Base-by-base conservation (phyloP, 2,113 vertebrate species). In the Hippocampus mohnikei region DNA sequence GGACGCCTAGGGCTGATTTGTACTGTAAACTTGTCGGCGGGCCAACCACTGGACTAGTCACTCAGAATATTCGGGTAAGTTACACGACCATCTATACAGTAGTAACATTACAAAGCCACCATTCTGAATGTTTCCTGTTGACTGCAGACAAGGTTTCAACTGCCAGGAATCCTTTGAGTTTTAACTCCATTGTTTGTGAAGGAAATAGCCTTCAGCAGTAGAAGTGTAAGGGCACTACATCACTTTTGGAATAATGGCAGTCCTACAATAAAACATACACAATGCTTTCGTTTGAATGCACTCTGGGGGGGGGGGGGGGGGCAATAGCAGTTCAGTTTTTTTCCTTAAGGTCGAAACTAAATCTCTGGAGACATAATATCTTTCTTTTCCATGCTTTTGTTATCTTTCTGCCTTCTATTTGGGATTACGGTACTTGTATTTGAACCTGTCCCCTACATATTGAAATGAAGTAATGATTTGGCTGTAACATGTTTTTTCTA, bases 21-120 rank as follows among this genome's bases (percentile, higher is more conserved):
- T 98, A 93, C 88, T 98, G 96, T 88, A 95, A 95, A 71, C 91
- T 98, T 73, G 95, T 94, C 16, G 96, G 96, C 72, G 96, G 96
- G 2, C 94, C 95, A 1, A 89, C 86, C 1, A 70, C 77, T 8
- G 90, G 87, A 40, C 84, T 84, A 66, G 74, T 83, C 4, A 93
- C 92, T 16, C 92, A 92, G 60, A 88, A 92, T 42, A 95, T 97
- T 77, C 95, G 95, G 95, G 96, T 97, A 91, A 78, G 3, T 16
- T 27, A 0, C 29, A 23, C 10, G 40, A 62, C 5, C 20, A 40
- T n/a, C 6, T 21, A 2, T 52, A 10, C 20, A 37, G 33, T 37
- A 37, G 33, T 52, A 21, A 52, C 20, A 7, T 15, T 52, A n/a
- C 50, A 52, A 52, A n/a, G 50, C 7, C 50, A 29, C 25, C 56